A percentile compares a stretch with the other conserved stretches of the same genome.
Evolutionary conservation across 2,113 vertebrate species (phyloP).

Genomic region (Oryzias curvinotus): DNA sequence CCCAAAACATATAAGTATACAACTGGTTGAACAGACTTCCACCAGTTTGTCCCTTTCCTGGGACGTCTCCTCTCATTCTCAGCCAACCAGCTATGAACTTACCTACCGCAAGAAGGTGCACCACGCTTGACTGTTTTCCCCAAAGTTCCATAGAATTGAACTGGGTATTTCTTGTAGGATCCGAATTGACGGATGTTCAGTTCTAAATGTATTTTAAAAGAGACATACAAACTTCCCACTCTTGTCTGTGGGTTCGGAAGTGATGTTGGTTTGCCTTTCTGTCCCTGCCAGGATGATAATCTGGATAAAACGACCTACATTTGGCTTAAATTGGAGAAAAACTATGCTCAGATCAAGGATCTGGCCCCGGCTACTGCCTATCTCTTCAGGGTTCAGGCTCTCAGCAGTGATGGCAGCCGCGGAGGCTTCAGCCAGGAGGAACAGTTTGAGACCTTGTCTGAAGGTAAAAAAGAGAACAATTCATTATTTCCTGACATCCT

Average conservation of each 20-base stretch:
- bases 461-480: constrained; percentile 45
- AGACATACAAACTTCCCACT: no score
- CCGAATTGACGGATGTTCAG: no score
- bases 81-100: constrained; percentile 85
- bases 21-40: constrained; percentile 79
- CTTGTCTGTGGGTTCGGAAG: no score
- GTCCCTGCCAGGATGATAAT: constrained; percentile 64
- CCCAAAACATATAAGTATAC: constrained; percentile 83
- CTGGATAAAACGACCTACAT: constrained; percentile 86
- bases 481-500: neutral
- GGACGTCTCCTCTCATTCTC: constrained; percentile 78
- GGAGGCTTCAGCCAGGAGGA: constrained; percentile 82
- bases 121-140: neutral
- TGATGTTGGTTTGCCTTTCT: neutral
- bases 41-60: constrained; percentile 87
- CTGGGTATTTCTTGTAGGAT: no score
- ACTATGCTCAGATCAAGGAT: constrained; percentile 79
- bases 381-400: constrained; percentile 87
- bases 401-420: constrained; percentile 76
- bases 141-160: no score
- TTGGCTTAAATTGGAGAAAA: constrained; percentile 84
- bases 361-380: constrained; percentile 84
- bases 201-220: no score
- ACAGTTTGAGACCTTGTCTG: constrained; percentile 82
- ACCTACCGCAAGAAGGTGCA: constrained; percentile 92